phyloP scores from a whole-genome alignment of 1,140 invertebrate genomes.

The Atta cephalotes region DNA sequence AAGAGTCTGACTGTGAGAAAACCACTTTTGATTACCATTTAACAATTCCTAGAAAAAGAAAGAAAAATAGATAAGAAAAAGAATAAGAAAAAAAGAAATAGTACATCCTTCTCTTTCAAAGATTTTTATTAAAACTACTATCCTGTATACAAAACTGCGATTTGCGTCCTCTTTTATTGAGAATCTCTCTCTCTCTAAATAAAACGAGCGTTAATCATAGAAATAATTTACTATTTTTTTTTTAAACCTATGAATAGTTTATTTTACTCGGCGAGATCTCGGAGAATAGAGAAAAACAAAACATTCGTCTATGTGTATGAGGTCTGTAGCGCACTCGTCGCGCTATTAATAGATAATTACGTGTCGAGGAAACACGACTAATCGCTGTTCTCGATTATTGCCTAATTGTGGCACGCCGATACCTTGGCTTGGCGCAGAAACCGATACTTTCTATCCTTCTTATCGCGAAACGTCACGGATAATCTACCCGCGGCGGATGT shows the following conservation, averaged over 20 bases:
- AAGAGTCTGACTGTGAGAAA: too few species aligned
- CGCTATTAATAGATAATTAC: slow-evolving; percentile 56
- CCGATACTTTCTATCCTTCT: slow-evolving; percentile 53
- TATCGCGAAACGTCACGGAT: slow-evolving; percentile 39
- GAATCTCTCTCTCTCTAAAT: too few species aligned
- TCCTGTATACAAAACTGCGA: too few species aligned
- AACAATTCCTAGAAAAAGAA: too few species aligned
- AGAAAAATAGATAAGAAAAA: too few species aligned
- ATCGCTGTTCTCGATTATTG: slow-evolving; percentile 23
- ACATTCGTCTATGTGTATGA: background rate
- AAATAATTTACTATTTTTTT: too few species aligned
- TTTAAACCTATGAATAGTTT: background rate
- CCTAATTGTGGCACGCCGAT: slow-evolving; percentile 16
- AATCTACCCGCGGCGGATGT: slow-evolving; percentile 30
- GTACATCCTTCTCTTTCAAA: too few species aligned
- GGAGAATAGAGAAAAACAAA: background rate
- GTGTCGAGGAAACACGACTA: slow-evolving; percentile 31
- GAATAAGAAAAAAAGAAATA: too few species aligned
- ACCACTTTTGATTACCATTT: too few species aligned
- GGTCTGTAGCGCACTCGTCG: background rate
- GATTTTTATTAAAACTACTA: too few species aligned
- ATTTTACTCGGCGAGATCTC: background rate
- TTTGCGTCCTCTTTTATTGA: too few species aligned
- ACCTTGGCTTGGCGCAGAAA: slow-evolving; percentile 1
- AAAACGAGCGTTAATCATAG: too few species aligned